phyloP scores from a whole-genome alignment of 2,888 invertebrate genomes.

The Brachycybe producta region DNA sequence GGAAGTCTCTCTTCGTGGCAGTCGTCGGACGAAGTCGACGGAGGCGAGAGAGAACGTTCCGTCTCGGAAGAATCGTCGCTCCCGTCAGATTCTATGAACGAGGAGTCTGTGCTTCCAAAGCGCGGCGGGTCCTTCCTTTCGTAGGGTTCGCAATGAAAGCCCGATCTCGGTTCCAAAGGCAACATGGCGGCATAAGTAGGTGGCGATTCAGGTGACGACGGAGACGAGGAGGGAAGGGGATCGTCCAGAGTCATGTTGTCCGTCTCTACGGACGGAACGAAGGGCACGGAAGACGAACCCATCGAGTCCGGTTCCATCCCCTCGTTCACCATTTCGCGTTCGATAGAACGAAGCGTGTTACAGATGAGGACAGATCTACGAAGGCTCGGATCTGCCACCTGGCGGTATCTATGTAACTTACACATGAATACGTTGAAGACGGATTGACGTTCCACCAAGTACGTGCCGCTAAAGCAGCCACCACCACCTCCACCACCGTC shows the following conservation, averaged over 20 bases:
- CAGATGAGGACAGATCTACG: constrained; percentile 83
- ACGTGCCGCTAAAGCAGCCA: constrained; percentile 34
- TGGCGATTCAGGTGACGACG: neutral
- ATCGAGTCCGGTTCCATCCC: constrained; percentile 29
- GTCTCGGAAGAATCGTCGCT: neutral
- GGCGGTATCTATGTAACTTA: constrained; percentile 73
- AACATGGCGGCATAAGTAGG: neutral
- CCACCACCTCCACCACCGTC: constrained; percentile 9
- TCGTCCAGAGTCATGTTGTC: constrained; percentile 19
- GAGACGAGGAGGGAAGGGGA: constrained; percentile 4
- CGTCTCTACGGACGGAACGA: constrained; percentile 16
- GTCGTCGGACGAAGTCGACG: constrained; percentile 14
- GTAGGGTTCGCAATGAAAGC: constrained; percentile 20
- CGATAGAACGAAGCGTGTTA: constrained; percentile 77
- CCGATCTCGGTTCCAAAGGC: neutral
- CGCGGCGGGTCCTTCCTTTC: neutral
- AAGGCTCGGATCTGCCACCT: constrained; percentile 77
- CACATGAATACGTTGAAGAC: constrained; percentile 85
- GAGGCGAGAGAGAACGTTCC: constrained; percentile 20
- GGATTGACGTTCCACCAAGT: constrained; percentile 70
- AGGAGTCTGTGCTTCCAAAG: neutral
- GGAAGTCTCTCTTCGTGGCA: constrained; percentile 51
- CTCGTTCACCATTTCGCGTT: constrained; percentile 66
- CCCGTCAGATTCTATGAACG: neutral
- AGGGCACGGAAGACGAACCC: constrained; percentile 3